Base-by-base conservation (phyloP, 2,113 vertebrate genomes). In the Takifugu flavidus region DNA sequence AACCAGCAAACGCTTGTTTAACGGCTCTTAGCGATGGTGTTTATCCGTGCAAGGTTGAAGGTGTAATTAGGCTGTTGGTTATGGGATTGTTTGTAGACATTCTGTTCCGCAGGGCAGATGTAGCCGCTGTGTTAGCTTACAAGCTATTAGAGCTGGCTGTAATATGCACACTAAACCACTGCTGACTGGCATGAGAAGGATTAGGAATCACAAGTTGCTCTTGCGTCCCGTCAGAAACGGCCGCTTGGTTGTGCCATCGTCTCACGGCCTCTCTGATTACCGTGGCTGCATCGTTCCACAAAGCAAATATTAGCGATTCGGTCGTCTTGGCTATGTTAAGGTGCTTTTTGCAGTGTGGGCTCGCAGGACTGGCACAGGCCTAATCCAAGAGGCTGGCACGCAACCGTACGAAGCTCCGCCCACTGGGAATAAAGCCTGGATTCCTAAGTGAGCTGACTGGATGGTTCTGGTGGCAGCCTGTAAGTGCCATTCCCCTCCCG, bases 361-460 rank as follows among this genome's bases (percentile, higher is more conserved):
- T 65, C 53, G 47, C 50, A 56, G 49, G 66, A 61, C 44, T 49
- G 25, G 20, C 45, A 49, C 7, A 6, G 49, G 47, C 2, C 13
- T 56, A 56, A 78, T 78, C 80, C 78, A 63, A 62, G 78, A 82
- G 72, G 80, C 78, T 72, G 70, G 4, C 70, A 74, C 13, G 52
- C 58, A 11, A 70, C 66, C 75, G 42, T 43, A 6, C 3, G 53
- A 31, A 45, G 79, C 84, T 82, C 87, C 81, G 62, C 80, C 85
- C 59, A 56, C 68, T 54, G 77, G 77, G 67, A 77, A 75, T 56
- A 70, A 72, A 78, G 59, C 76, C 82, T 61, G 77, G 66, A 70
- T 67, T 56, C 72, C 74, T 74, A 52, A 53, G 71, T 70, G 69
- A 79, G 65, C 62, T 45, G 57, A 57, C 65, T 62, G 74, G 75